Base-by-base conservation (phyloP, 2,797 vertebrate species). In the Bradypodion ventrale region DNA sequence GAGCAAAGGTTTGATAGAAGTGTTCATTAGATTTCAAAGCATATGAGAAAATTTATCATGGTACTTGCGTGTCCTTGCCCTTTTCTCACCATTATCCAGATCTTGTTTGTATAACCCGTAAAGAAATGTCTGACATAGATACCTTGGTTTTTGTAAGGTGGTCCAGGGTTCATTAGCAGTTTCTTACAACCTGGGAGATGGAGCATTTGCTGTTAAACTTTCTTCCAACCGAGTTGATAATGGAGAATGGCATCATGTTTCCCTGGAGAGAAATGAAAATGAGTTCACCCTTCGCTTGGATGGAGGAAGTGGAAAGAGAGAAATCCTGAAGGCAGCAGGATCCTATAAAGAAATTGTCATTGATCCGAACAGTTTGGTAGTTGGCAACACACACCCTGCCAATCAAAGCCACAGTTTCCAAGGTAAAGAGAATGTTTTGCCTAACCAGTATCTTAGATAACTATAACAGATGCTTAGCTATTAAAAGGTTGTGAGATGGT, bases 111-210 rank as follows among this genome's bases (percentile, higher is more conserved):
- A 5, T 72, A n/a, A 59, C 3, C 3, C 76, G n/a, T 1, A 60
- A 77, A 19, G 19, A 56, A 83, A 66, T 83, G 4, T 35, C 46
- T 70, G 27, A 66, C 75, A 49, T n/a, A 83, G 66, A 87, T 80
- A 84, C 13, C 78, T 66, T 78, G 29, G 79, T 87, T 75, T 86
- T 83, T 90, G 82, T 84, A 87, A 94, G 97, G 95, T 98, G 89
- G 95, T 92, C 83, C 96, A 96, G 75, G 97, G 97, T 74, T 93
- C 97, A 62, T 94, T 98, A 68, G 92, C 92, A 7, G 96, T 97
- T 49, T 96, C 95, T 63, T 98, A 97, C 94, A 98, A 98, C 92
- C 95, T 98, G 1, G 97, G 97, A 21, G 97, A 98, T 7, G 97
- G 97, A n/a, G 96, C 97, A 75, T 95, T 95, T 90, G 96, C 96